Percentiles rank a stretch among this genome's conserved stretches.
Conservation (phyloP, 2,797 vertebrate genomes). For the Alfaro cultratus region DNA sequence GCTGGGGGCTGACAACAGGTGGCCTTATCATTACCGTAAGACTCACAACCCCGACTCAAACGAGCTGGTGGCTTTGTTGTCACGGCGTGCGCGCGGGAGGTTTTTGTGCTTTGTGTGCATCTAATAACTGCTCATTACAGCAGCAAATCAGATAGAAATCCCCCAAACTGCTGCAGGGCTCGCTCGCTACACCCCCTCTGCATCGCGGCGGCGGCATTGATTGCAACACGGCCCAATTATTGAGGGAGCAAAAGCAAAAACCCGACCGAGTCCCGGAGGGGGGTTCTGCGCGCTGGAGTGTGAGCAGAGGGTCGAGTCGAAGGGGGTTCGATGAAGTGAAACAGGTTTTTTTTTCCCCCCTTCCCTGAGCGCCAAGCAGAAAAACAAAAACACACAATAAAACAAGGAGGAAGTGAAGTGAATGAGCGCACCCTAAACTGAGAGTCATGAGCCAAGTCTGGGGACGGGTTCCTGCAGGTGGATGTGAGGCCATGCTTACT, state of each 20-base stretch:
- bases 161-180: slow-evolving; percentile 58
- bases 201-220: slow-evolving; percentile 68
- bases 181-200: slow-evolving; percentile 53
- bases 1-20: slow-evolving; percentile 64
- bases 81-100: background rate
- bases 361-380: slow-evolving; percentile 29
- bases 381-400: slow-evolving; percentile 55
- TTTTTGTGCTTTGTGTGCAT: slow-evolving; percentile 16
- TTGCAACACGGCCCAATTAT: slow-evolving; percentile 70
- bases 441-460: slow-evolving; percentile 20
- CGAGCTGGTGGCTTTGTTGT: slow-evolving; percentile 38
- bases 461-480: slow-evolving; percentile 1
- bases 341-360: slow-evolving; percentile 6
- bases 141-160: slow-evolving; percentile 72
- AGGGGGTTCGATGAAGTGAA: slow-evolving; percentile 45
- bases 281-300: slow-evolving; percentile 15
- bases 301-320: slow-evolving; percentile 39
- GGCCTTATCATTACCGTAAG: slow-evolving; percentile 63
- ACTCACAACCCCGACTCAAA: slow-evolving; percentile 54
- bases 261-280: slow-evolving; percentile 42
- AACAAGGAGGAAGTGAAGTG: slow-evolving; percentile 23
- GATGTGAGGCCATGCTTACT: slow-evolving; percentile 16
- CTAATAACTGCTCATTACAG: slow-evolving; percentile 71
- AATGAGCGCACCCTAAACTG: slow-evolving; percentile 48
- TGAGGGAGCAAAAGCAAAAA: slow-evolving; percentile 50